These are phyloP conservation scores for Dioctria linearis DNA, from an alignment of 2,888 invertebrate genomes.

Conservation along the genomic window DNA sequence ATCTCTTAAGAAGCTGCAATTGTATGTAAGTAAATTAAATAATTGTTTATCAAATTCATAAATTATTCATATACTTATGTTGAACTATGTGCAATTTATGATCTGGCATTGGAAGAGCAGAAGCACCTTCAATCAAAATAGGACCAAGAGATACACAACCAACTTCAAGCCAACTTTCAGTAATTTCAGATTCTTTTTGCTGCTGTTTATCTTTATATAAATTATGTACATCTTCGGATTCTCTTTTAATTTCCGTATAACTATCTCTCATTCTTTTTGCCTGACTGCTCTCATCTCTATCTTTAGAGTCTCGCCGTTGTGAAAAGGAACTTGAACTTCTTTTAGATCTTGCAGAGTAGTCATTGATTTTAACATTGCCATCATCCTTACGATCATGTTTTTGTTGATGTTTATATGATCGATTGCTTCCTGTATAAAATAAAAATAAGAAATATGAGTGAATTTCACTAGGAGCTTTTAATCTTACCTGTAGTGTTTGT, in stretches of 20 bases:
- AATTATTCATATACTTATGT: constrained; percentile 75
- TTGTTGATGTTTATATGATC: constrained; percentile 67
- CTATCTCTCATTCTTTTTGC: constrained; percentile 67
- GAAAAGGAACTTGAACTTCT: constrained; percentile 69
- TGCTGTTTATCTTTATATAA: constrained; percentile 44
- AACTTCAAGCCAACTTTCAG: constrained; percentile 92
- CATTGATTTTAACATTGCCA: constrained; percentile 61
- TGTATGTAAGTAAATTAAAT: constrained; percentile 2
- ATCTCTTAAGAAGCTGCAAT: constrained; percentile 77
- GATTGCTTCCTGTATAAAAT: constrained; percentile 66
- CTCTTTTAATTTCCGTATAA: constrained; percentile 65
- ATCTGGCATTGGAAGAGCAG: constrained; percentile 84
- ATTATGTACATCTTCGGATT: constrained; percentile 61
- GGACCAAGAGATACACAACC: constrained; percentile 93
- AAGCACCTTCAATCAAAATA: constrained; percentile 89
- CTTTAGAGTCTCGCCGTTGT: constrained; percentile 68
- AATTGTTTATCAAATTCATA: not conserved
- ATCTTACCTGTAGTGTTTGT: constrained; percentile 77
- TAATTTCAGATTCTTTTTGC: constrained; percentile 62
- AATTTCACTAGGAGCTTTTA: too few species aligned
- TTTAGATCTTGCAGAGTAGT: constrained; percentile 61
- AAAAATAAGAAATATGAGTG: not conserved
- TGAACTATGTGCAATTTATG: constrained; percentile 84
- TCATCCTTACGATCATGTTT: constrained; percentile 64
- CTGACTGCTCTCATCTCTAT: constrained; percentile 61